A percentile compares a stretch with the other conserved stretches of the same genome.
phyloP scores from a whole-genome alignment of 1,140 invertebrate species.

The Druon quercuslanigerum region DNA sequence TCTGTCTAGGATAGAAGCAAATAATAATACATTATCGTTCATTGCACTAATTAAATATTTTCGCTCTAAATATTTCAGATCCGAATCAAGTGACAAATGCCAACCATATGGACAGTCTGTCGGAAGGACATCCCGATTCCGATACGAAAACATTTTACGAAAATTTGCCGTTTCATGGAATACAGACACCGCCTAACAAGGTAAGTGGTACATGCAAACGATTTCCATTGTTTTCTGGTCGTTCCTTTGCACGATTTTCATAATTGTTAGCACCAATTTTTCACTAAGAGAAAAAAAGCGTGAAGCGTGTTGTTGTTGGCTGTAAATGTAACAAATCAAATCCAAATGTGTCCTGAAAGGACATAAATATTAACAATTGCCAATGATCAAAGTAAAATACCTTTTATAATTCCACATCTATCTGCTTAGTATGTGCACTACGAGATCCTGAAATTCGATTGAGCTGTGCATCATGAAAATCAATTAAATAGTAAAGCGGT shows the following conservation, averaged over 20 bases:
- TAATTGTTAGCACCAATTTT: constrained; percentile 13
- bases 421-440: background rate
- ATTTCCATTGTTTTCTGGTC: constrained; percentile 19
- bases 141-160: constrained; percentile 88
- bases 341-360: background rate
- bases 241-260: background rate
- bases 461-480: background rate
- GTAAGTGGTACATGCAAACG: constrained; percentile 75
- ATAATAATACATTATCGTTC: too few species aligned
- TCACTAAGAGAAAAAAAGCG: background rate
- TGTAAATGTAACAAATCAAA: background rate
- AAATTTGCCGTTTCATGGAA: constrained; percentile 94
- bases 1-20: too few species aligned
- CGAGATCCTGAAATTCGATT: background rate
- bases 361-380: background rate
- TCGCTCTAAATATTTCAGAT: constrained; percentile 65
- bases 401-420: background rate
- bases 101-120: constrained; percentile 72
- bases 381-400: background rate
- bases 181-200: constrained; percentile 93
- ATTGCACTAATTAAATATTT: constrained; percentile 25
- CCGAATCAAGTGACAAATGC: constrained; percentile 70
- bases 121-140: constrained; percentile 71
- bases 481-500: background rate
- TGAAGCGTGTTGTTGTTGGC: constrained; percentile 4